Evolutionary conservation across 2,113 vertebrate genomes (phyloP).

Genomic region (Pipra filicauda): DNA sequence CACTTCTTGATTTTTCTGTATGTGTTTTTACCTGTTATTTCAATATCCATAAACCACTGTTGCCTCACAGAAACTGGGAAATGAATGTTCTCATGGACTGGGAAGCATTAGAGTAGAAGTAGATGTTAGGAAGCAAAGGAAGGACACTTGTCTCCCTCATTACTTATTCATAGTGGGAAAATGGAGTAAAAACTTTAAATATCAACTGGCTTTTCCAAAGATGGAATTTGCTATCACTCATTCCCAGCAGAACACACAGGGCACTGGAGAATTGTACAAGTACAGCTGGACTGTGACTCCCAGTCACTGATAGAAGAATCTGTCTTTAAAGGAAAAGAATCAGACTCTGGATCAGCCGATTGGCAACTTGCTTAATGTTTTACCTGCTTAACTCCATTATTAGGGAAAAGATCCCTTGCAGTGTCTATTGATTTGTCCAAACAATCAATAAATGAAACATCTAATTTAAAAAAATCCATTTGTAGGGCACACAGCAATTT

Average conservation of each 20-base stretch:
- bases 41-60: neutral
- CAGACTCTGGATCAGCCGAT: neutral
- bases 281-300: neutral
- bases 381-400: conserved; percentile 3
- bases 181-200: neutral
- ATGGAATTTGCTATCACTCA: neutral
- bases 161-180: neutral
- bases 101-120: neutral
- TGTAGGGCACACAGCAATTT: neutral
- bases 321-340: neutral
- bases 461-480: conserved; percentile 28
- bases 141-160: neutral
- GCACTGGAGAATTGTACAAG: neutral
- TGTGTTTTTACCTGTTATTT: neutral
- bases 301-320: neutral
- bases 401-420: neutral
- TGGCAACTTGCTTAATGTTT: neutral
- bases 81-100: no score
- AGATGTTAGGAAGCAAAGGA: neutral
- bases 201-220: neutral
- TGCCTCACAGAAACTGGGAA: neutral
- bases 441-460: conserved; percentile 29
- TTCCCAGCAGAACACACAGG: neutral
- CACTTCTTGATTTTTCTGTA: neutral
- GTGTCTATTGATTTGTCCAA: neutral